Conservation (phyloP, 1,140 invertebrate genomes). For the Ceratina australensis region DNA sequence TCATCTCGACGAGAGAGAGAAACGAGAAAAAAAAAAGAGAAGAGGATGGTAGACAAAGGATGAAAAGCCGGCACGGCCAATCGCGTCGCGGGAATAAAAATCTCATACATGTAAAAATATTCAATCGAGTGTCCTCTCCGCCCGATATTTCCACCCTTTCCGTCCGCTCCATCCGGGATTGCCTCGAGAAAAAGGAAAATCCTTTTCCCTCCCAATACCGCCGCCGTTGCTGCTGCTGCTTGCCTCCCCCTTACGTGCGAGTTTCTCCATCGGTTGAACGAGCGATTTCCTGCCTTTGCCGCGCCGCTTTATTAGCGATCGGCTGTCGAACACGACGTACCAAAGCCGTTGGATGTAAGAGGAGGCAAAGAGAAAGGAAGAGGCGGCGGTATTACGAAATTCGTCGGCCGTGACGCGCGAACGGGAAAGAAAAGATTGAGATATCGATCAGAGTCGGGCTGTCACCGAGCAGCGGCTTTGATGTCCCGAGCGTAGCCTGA, state of each 20-base stretch:
- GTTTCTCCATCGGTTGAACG: slow-evolving; percentile 2
- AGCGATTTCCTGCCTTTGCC: slow-evolving; percentile 30
- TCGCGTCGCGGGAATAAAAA: slow-evolving; percentile 64
- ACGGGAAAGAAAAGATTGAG: slow-evolving; percentile 30
- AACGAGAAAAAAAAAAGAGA: neutral
- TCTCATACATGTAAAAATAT: slow-evolving; percentile 74
- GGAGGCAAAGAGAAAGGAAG: neutral
- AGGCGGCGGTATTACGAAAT: slow-evolving; percentile 25
- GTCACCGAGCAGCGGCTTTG: slow-evolving; percentile 17
- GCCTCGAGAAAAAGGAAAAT: slow-evolving; percentile 49
- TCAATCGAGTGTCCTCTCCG: slow-evolving; percentile 59
- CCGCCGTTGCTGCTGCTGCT: too few relatives aligned
- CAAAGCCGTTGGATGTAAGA: neutral
- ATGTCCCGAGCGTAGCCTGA: neutral
- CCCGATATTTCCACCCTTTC: slow-evolving; percentile 41
- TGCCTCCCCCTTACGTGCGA: neutral
- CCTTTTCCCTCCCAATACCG: slow-evolving; percentile 24
- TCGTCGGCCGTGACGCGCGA: slow-evolving; percentile 1
- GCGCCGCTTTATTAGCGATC: slow-evolving; percentile 35
- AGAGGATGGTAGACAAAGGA: slow-evolving; percentile 12
- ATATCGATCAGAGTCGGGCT: slow-evolving; percentile 16
- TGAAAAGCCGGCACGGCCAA: slow-evolving; percentile 51
- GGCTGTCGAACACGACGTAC: slow-evolving; percentile 1
- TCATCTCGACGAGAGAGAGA: neutral
- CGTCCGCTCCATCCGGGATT: slow-evolving; percentile 53